These are phyloP conservation scores for Choristoneura fumiferana DNA, from an alignment of 1,140 invertebrate species.

Conservation along the genomic window DNA sequence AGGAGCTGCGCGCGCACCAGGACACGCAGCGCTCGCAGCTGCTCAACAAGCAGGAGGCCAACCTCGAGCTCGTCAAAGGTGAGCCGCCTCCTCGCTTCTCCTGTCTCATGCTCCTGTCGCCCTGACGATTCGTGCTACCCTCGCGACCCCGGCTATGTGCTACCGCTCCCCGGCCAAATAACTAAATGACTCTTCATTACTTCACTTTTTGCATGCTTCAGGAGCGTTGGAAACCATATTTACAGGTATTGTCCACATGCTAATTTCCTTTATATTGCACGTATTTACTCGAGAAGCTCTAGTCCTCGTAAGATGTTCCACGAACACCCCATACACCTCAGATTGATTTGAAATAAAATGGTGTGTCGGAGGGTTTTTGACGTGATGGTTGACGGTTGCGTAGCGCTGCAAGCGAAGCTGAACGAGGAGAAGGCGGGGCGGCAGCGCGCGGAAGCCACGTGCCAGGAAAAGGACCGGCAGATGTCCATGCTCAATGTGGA, in stretches of 20 bases:
- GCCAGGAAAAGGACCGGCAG: constrained; percentile 95
- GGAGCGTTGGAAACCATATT: constrained; percentile 74
- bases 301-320: not conserved
- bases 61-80: constrained; percentile 94
- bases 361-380: not conserved
- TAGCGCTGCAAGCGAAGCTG: constrained; percentile 93
- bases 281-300: not conserved
- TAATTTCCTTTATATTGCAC: constrained; percentile 24
- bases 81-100: constrained; percentile 38
- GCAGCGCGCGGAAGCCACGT: constrained; percentile 89
- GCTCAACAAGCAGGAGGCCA: constrained; percentile 93
- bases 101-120: constrained; percentile 11
- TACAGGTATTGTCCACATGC: constrained; percentile 70
- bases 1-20: constrained; percentile 93
- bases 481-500: constrained; percentile 96
- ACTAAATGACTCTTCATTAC: constrained; percentile 39
- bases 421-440: constrained; percentile 93
- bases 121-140: not conserved
- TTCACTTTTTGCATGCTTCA: constrained; percentile 75
- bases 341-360: not conserved
- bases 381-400: constrained; percentile 24
- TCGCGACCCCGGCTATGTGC: constrained; percentile 3
- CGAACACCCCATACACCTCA: too few species aligned
- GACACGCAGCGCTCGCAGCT: constrained; percentile 91
- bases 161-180: constrained; percentile 21